These are phyloP conservation scores for Rhagium mordax DNA, from an alignment of 2,888 invertebrate species.

Conservation along the genomic window DNA sequence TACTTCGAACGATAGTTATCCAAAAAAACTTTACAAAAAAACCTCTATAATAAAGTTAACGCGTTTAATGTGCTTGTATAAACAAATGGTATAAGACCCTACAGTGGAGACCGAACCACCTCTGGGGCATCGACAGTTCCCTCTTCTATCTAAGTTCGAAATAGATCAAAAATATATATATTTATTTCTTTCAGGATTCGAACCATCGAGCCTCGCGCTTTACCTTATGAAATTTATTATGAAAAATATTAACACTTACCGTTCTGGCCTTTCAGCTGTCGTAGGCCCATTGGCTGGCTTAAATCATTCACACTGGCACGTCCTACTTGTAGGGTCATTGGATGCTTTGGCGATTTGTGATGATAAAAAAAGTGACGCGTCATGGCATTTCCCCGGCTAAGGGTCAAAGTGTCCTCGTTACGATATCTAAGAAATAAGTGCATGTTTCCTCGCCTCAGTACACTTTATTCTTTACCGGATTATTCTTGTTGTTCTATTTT, in stretches of 20 bases:
- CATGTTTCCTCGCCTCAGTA: background rate
- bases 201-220: no score
- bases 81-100: no score
- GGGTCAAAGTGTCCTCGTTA: conserved; percentile 23
- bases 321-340: conserved; percentile 17
- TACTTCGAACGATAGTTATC: no score
- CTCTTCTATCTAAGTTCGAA: no score
- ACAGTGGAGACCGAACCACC: no score
- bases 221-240: no score
- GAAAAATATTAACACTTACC: background rate
- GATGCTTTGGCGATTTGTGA: conserved; percentile 22
- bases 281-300: background rate
- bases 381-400: conserved; percentile 12
- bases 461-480: background rate
- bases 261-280: background rate
- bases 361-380: conserved; percentile 25
- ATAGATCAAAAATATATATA: no score
- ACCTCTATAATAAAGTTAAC: no score
- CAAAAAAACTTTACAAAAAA: no score
- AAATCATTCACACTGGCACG: conserved; percentile 28
- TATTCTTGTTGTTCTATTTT: background rate
- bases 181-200: no score
- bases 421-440: conserved; percentile 8
- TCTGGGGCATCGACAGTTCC: no score
- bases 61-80: no score